Evolutionary conservation across 2,888 invertebrate species (phyloP), one percentile per base, ranked within the genome.

Genomic region (Ectobius pallidus): DNA sequence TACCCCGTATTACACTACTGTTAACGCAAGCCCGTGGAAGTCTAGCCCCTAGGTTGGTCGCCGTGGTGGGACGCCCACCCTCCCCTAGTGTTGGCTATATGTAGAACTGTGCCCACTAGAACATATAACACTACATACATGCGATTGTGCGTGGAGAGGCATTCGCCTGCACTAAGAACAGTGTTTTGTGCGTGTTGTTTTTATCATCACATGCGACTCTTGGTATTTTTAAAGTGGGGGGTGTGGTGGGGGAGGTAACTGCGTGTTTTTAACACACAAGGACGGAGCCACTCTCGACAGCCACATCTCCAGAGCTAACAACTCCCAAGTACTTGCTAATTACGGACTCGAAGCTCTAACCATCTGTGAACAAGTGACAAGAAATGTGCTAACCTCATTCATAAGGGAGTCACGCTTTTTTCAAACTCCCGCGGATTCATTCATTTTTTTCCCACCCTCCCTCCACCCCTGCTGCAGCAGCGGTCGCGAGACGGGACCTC

Each of bases 1-100:
- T 52, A 34, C 71, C 63, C 71, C 71, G 72, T 74, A 72, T 72
- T 72, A 74, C 63, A 69, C 61, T 73, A 73, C 72, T 69, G 74
- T 73, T 74, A 74, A 74, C 74, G 71, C 71, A 74, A 70, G 70
- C 74, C 58, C 72, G 61, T 58, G 65, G 69, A 67, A 69, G 65
- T 58, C 34, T 69, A 55, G 55, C 55, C 58, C 69, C 52, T 39
- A 52, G 69, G 55, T 69, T 30, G 52, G 52, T 39, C 49, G 73
- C 52, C 61, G 63, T 67, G 69, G 72, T 84, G 84, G 83, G 85
- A 83, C 82, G 67, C 11, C 32, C 72, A 34, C 34, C 55, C 62
- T 39, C 46, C 44, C 49, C 55, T 55, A 55, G 55, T 27, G 44
- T 30, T 27, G 30, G 20, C 46, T 65, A 42, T 44, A 39, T 65